These are phyloP conservation scores for Mesitornis unicolor DNA, from an alignment of 2,113 vertebrate species.

Conservation along the genomic window DNA sequence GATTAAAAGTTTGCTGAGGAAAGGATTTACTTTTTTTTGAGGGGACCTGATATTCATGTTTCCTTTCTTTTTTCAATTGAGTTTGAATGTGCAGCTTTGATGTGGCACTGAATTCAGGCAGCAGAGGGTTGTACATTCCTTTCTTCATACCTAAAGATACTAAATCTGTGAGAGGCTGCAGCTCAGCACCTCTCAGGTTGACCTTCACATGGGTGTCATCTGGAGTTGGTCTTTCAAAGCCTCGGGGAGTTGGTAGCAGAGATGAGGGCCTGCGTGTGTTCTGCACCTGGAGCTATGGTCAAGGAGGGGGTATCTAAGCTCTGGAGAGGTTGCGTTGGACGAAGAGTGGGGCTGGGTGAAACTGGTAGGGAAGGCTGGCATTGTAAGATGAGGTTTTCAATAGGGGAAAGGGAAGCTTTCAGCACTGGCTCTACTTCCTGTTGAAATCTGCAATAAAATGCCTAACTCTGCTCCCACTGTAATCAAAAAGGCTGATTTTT, in stretches of 20 bases:
- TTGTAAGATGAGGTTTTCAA: not conserved
- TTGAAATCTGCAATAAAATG: not conserved
- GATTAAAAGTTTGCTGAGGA: conserved; percentile 4
- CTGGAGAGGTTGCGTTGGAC: accelerated
- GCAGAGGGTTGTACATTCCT: not conserved
- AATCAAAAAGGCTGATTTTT: not conserved
- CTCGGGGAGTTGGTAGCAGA: not conserved
- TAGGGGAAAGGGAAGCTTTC: not conserved
- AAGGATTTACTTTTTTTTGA: not conserved
- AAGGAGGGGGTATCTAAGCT: not conserved
- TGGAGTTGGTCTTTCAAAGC: not conserved
- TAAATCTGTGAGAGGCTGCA: not conserved
- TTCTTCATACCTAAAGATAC: not conserved
- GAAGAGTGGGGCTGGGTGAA: not conserved
- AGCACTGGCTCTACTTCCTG: not conserved
- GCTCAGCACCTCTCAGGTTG: not conserved
- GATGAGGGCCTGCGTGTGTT: accelerated
- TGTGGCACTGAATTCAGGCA: not conserved
- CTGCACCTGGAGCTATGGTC: accelerated
- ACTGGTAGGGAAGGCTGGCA: not conserved
- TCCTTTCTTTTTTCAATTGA: not conserved
- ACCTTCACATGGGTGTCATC: not conserved
- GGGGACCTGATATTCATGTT: not conserved
- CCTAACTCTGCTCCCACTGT: not conserved
- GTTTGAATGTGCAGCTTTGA: not conserved